phyloP scores from a whole-genome alignment of 2,113 vertebrate genomes.

The Pterocles gutturalis region DNA sequence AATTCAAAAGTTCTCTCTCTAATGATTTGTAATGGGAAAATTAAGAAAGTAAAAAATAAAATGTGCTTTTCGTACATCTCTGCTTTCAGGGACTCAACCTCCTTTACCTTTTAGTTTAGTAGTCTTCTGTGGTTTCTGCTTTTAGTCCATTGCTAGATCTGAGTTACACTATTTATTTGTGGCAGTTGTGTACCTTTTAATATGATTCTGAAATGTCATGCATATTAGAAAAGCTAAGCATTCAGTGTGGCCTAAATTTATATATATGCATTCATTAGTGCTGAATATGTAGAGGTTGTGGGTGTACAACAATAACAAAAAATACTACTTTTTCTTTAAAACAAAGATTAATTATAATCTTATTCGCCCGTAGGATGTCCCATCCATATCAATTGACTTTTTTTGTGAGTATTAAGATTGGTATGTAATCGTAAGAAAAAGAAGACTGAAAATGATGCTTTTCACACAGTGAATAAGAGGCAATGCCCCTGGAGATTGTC shows the following conservation, averaged over 20 bases:
- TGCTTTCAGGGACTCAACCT: neutral
- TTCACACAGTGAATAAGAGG: neutral
- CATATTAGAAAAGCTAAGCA: neutral
- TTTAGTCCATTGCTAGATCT: neutral
- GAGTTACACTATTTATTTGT: neutral
- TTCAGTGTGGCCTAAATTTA: neutral
- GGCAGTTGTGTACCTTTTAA: neutral
- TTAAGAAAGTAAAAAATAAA: neutral
- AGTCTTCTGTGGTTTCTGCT: neutral
- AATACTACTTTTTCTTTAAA: neutral
- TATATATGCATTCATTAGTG: neutral
- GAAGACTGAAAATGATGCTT: neutral
- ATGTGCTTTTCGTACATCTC: neutral
- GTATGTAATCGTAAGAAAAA: neutral
- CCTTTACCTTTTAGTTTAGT: neutral
- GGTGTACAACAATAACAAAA: neutral
- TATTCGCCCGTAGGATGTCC: neutral
- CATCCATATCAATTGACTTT: neutral
- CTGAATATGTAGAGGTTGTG: neutral
- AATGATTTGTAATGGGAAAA: neutral
- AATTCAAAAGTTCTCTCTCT: neutral
- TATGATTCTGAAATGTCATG: neutral
- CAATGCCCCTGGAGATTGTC: accelerated
- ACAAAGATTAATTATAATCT: neutral
- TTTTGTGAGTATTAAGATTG: neutral